Base-by-base conservation (phyloP, 2,888 invertebrate genomes). In the Autographa pulchrina region DNA sequence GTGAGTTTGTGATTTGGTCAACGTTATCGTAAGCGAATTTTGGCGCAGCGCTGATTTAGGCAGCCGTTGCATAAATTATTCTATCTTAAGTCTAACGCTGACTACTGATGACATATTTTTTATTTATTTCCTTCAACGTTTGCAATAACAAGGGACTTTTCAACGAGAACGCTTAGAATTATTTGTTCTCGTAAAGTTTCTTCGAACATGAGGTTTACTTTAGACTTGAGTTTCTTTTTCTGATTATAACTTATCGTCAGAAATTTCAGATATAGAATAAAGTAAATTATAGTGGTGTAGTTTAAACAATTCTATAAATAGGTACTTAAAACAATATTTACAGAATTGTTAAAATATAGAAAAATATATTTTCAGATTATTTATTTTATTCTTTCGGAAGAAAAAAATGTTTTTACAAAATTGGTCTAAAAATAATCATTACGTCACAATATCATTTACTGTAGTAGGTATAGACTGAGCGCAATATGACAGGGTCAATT, bases 61-160 rank as follows among this genome's bases (percentile, higher is more conserved):
- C 72, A 74, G 80, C 74, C 77, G 74, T 69, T 81, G 78, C 74
- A 85, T 88, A 80, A 85, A 83, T 84, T 86, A 84, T 84, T 82
- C 62, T 68, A 65, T 74, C 62, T 75, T 74, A 74, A 80, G 78
- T 65, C 41, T 67, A 61, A 67, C 67, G 31, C 56, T 80, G n/a
- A 25, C 59, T 65, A 16, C 35, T 63, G 31, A 62, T 69, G 56
- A 65, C 65, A 48, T 41, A 59, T 65, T 71, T 63, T 80, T 68
- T n/a, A n/a, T n/a, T 18, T 56, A 20, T 59, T 25, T 13, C 0
- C 61, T 65, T 61, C 1, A 61, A n/a, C 48, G 5, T 48, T 54
- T 48, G 18, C 6, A 16, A 35, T 35, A 18, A 52, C 16, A 52
- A 48, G 60, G 18, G 31, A 11, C 18, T 43, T 13, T 31, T 48